These are phyloP conservation scores for Aurelia aurita DNA, from an alignment of 30 jellyfish, hydroid and myxozoan species.

Conservation along the genomic window DNA sequence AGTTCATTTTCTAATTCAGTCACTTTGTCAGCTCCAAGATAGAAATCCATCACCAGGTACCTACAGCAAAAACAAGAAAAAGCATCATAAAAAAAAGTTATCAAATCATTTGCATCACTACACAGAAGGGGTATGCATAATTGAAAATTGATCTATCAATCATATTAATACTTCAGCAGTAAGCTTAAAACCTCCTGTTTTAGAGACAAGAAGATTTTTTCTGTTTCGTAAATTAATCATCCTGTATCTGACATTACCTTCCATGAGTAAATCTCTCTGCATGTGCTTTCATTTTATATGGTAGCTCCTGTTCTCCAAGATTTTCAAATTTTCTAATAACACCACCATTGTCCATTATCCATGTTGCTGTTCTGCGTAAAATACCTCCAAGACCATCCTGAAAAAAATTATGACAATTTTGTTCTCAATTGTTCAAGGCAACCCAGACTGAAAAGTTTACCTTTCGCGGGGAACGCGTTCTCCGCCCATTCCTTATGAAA, in stretches of 20 bases:
- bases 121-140: no score
- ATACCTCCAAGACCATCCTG: slow-evolving; percentile 69
- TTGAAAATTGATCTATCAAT: no score
- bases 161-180: no score
- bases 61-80: slow-evolving; percentile 16
- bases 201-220: no score
- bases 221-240: no score
- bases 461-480: no score
- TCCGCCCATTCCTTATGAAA: no score
- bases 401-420: background rate
- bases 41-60: slow-evolving; percentile 84
- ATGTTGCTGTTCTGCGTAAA: slow-evolving; percentile 72
- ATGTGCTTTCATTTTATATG: slow-evolving; percentile 81
- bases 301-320: slow-evolving; percentile 94
- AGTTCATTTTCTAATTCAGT: slow-evolving; percentile 74
- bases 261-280: slow-evolving; percentile 88
- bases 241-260: slow-evolving; percentile 24
- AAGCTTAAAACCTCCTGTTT: no score
- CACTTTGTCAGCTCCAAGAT: slow-evolving; percentile 45
- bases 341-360: slow-evolving; percentile 88
- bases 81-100: no score
- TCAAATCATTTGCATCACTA: no score
- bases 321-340: slow-evolving; percentile 80
- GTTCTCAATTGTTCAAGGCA: no score
- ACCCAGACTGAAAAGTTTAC: no score